Percentiles rank a stretch among this genome's conserved stretches.
phyloP scores from a whole-genome alignment of 2,888 invertebrate genomes.

The Dione vanillae region DNA sequence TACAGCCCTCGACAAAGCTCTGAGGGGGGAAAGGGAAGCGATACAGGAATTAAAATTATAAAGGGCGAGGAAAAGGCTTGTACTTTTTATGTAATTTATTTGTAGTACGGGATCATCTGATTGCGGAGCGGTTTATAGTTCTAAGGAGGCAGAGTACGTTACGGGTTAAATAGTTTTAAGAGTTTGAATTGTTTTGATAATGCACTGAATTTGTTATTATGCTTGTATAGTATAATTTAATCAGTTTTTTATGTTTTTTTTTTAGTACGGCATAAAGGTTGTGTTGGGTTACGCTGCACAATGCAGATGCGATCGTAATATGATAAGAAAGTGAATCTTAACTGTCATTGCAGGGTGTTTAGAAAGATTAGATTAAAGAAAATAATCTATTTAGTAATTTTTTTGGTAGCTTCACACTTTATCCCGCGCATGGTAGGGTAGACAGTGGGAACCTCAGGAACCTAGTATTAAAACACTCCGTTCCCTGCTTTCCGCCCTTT shows the following conservation, averaged over 20 bases:
- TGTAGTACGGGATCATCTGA: conserved; percentile 1
- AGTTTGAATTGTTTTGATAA: background rate
- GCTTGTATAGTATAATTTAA: background rate
- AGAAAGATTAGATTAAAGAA: no score
- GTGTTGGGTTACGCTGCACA: no score
- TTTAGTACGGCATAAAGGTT: no score
- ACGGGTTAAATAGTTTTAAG: background rate
- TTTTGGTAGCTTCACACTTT: no score
- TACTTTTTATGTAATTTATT: conserved; percentile 1
- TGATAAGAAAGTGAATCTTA: no score
- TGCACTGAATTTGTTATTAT: background rate
- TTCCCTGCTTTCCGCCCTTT: background rate
- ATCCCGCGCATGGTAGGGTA: no score
- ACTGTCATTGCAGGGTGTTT: no score
- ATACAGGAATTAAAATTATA: conserved; percentile 17
- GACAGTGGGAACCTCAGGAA: no score
- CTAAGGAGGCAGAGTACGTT: background rate
- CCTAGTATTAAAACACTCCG: background rate
- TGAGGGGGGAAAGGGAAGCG: background rate
- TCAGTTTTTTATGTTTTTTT: no score
- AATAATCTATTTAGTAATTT: no score
- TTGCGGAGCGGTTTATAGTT: background rate
- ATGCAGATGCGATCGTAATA: no score
- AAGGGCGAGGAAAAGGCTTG: conserved; percentile 5
- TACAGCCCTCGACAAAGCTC: conserved; percentile 9